Evolutionary conservation across 2,113 vertebrate species (phyloP).

Genomic region (Coturnix japonica): DNA sequence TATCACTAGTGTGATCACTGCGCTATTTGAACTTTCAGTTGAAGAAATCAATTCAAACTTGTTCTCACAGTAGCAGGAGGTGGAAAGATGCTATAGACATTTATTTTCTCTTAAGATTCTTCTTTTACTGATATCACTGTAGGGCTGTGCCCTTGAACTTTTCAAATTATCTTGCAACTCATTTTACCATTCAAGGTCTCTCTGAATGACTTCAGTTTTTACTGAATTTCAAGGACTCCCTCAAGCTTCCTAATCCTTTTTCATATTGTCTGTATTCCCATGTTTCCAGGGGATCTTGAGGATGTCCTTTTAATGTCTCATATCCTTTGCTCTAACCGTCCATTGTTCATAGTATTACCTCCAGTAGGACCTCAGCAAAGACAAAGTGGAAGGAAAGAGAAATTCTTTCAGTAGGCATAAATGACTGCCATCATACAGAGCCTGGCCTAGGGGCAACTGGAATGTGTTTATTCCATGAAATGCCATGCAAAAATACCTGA

Average conservation of each 20-base stretch:
- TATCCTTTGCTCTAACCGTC: neutral
- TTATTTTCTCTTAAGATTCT: neutral
- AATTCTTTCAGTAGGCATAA: neutral
- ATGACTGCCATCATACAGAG: neutral
- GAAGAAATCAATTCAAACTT: neutral
- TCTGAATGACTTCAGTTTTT: neutral
- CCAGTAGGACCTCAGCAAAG: neutral
- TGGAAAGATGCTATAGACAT: neutral
- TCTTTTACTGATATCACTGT: neutral
- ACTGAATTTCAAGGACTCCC: neutral
- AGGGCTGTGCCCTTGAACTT: neutral
- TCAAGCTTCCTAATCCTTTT: neutral
- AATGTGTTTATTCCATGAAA: conserved; percentile 33
- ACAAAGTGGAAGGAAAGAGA: neutral
- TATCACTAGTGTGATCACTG: neutral
- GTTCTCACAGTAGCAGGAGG: neutral
- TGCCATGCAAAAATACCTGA: conserved; percentile 38
- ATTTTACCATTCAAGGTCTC: neutral
- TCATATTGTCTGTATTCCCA: neutral
- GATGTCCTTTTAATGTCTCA: neutral
- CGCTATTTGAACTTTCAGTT: neutral
- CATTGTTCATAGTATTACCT: neutral
- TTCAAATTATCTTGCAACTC: neutral
- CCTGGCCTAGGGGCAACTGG: neutral
- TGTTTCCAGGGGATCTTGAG: neutral